Conservation (phyloP, 2,888 invertebrate genomes). For the Automeris io region DNA sequence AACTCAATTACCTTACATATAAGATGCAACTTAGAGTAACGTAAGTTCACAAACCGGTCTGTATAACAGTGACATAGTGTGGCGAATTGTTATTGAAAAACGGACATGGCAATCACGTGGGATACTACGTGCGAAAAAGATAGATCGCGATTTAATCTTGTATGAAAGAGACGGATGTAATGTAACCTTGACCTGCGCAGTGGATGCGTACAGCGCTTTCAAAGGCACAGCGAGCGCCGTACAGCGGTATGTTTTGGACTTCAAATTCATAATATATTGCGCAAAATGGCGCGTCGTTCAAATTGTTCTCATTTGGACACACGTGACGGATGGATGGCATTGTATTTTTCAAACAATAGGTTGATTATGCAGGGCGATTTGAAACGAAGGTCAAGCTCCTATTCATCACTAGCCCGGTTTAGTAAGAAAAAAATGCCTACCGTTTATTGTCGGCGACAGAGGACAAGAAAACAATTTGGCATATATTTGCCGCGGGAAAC, state of each 20-base stretch:
- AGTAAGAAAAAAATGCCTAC: not conserved
- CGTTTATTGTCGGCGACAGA: not conserved
- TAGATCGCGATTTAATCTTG: constrained; percentile 18
- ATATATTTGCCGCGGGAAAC: too few relatives aligned
- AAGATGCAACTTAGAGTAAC: constrained; percentile 12
- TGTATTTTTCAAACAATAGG: constrained; percentile 3
- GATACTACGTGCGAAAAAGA: constrained; percentile 24
- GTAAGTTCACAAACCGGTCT: constrained; percentile 6
- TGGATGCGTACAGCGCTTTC: constrained; percentile 31
- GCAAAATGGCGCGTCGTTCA: constrained; percentile 28
- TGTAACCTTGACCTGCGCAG: constrained; percentile 62
- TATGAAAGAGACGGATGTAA: constrained; percentile 29
- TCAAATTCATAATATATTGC: constrained; percentile 35
- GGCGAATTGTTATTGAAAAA: constrained; percentile 20
- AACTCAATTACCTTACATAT: constrained; percentile 5
- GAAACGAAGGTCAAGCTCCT: not conserved
- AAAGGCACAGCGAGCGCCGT: constrained; percentile 9
- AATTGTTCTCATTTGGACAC: constrained; percentile 9
- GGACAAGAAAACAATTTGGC: too few relatives aligned
- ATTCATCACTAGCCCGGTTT: not conserved
- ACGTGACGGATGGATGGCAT: not conserved
- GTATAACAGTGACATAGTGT: constrained; percentile 16
- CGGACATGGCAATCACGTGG: constrained; percentile 35
- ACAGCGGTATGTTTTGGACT: constrained; percentile 25
- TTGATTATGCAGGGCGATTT: not conserved